Evolutionary conservation across 2,888 invertebrate genomes (phyloP).

Genomic region (Colostygia pectinataria): DNA sequence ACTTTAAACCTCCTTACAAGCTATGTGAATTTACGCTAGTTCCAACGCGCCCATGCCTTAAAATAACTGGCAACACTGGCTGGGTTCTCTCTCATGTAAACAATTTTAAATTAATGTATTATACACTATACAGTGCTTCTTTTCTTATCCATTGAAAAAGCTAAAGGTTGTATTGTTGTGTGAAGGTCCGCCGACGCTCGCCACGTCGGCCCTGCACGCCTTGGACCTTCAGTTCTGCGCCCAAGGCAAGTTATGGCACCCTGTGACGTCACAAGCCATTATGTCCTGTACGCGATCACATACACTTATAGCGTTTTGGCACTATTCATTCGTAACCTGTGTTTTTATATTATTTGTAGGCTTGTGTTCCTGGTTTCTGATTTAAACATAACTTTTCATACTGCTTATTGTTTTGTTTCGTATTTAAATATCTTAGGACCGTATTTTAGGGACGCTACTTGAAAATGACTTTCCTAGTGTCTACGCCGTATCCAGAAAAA

Average conservation of each 20-base stretch:
- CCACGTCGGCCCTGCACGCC: constrained; percentile 78
- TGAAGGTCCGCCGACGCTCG: constrained; percentile 76
- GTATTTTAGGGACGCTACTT: background rate
- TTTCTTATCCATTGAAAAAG: too few species aligned
- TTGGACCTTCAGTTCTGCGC: constrained; percentile 78
- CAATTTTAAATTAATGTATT: too few species aligned
- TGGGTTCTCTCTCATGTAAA: too few species aligned
- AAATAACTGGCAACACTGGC: too few species aligned
- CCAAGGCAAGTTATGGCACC: constrained; percentile 67
- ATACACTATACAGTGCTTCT: too few species aligned
- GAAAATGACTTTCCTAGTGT: background rate
- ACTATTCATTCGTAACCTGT: background rate
- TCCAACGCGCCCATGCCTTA: too few species aligned
- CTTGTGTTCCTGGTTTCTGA: too few species aligned
- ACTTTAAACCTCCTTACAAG: too few species aligned
- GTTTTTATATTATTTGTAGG: background rate
- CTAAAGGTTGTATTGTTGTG: constrained; percentile 47
- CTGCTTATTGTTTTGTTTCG: constrained; percentile 1
- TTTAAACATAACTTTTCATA: background rate
- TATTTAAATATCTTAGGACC: background rate
- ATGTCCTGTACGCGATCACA: constrained; percentile 27
- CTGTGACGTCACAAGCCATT: constrained; percentile 32
- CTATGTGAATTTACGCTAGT: too few species aligned
- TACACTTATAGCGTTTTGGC: background rate
- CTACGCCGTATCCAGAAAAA: too few species aligned